phyloP scores from a whole-genome alignment of 2,888 invertebrate species.

The Elegia similella region DNA sequence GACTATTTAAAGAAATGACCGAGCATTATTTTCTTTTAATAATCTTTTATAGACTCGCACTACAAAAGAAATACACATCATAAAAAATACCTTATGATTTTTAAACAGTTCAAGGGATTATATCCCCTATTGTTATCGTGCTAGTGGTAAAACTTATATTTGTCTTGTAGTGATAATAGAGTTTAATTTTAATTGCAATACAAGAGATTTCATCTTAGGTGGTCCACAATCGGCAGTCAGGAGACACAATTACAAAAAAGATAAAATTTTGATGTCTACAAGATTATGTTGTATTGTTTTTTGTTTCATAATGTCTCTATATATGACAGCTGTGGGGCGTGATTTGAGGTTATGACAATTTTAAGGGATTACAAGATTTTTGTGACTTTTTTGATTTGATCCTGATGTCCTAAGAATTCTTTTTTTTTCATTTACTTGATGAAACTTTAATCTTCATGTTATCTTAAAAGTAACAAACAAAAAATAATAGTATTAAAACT shows the following conservation, averaged over 20 bases:
- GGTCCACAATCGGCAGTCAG: conserved; percentile 15
- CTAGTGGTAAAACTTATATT: no score
- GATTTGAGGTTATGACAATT: conserved; percentile 8
- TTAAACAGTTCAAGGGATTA: neutral
- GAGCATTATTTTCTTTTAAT: conserved; percentile 44
- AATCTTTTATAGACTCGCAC: conserved; percentile 8
- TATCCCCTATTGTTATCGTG: neutral
- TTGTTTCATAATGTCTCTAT: conserved; percentile 3
- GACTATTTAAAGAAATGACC: conserved; percentile 50
- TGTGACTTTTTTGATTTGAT: no score
- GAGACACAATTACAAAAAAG: conserved; percentile 5
- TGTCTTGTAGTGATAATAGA: neutral
- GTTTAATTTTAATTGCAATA: neutral
- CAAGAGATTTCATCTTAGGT: conserved; percentile 2
- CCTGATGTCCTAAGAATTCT: no score
- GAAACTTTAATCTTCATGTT: no score
- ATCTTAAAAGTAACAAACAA: no score
- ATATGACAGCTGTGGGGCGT: neutral
- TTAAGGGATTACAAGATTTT: neutral
- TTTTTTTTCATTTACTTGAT: no score
- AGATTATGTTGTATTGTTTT: conserved; percentile 6
- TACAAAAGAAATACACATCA: neutral
- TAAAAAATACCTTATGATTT: neutral
- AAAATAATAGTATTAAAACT: no score
- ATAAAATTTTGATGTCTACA: neutral